A percentile compares a stretch with the other conserved stretches of the same genome.
Conservation (phyloP, 2,113 vertebrate genomes). For the Microcebus jonahi region DNA sequence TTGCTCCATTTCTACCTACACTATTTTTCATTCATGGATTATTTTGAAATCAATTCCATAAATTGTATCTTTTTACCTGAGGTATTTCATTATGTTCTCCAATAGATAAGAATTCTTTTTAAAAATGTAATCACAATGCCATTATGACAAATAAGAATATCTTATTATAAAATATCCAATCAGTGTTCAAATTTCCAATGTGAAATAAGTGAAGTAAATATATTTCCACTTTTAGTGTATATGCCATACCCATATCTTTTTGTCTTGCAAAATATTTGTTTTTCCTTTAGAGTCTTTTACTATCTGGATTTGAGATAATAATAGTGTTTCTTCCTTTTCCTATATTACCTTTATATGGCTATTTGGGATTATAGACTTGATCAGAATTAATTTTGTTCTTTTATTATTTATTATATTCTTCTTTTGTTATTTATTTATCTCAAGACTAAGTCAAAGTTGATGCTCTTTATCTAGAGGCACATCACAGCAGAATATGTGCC, state of each 20-base stretch:
- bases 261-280: neutral
- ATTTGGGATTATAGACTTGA: neutral
- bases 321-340: neutral
- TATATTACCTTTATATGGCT: neutral
- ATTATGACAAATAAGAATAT: neutral
- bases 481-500: neutral
- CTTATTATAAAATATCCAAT: neutral
- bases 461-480: neutral
- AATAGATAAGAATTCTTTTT: neutral
- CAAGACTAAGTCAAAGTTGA: neutral
- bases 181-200: neutral
- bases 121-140: neutral
- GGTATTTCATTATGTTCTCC: neutral
- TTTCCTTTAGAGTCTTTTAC: neutral
- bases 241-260: neutral
- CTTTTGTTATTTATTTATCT: neutral
- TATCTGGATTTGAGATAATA: neutral
- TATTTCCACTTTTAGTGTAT: neutral
- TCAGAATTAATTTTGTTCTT: neutral
- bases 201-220: neutral
- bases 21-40: neutral
- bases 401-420: neutral
- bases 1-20: neutral
- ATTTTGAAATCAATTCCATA: neutral
- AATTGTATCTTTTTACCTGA: neutral